These are phyloP conservation scores for Varanus komodoensis DNA, from an alignment of 2,113 vertebrate species.

Conservation along the genomic window DNA sequence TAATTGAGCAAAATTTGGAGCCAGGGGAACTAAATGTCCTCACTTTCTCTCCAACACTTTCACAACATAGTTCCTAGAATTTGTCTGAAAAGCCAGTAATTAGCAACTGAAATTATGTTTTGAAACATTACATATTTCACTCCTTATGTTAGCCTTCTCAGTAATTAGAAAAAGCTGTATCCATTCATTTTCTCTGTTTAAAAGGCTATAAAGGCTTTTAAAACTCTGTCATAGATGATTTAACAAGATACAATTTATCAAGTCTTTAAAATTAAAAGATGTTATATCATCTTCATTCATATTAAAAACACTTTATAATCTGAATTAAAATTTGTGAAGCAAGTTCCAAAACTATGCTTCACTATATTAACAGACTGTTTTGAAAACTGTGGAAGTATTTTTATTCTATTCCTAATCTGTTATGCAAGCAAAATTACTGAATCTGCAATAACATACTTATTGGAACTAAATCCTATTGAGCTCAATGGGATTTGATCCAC, in stretches of 20 bases:
- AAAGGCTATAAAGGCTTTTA: background rate
- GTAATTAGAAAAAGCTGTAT: background rate
- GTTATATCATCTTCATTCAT: background rate
- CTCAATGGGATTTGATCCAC: background rate
- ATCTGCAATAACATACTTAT: background rate
- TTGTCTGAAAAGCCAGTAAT: slow-evolving; percentile 18
- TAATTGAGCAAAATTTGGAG: background rate
- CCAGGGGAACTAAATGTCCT: background rate
- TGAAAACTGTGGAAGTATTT: background rate
- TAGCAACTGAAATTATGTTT: slow-evolving; percentile 4
- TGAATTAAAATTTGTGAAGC: background rate
- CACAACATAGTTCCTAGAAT: slow-evolving; percentile 3
- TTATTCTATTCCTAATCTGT: background rate
- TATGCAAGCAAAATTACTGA: background rate
- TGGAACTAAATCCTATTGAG: background rate
- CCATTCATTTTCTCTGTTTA: background rate
- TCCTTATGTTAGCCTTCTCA: background rate
- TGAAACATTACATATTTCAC: slow-evolving; percentile 9
- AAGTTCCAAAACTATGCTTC: background rate
- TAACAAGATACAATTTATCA: background rate
- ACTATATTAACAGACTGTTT: background rate
- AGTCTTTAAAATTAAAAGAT: background rate
- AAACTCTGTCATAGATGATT: background rate
- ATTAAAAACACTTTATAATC: background rate
- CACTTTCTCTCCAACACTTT: background rate